Evolutionary conservation across 2,113 vertebrate species (phyloP).

Genomic region (Lampris incognitus): DNA sequence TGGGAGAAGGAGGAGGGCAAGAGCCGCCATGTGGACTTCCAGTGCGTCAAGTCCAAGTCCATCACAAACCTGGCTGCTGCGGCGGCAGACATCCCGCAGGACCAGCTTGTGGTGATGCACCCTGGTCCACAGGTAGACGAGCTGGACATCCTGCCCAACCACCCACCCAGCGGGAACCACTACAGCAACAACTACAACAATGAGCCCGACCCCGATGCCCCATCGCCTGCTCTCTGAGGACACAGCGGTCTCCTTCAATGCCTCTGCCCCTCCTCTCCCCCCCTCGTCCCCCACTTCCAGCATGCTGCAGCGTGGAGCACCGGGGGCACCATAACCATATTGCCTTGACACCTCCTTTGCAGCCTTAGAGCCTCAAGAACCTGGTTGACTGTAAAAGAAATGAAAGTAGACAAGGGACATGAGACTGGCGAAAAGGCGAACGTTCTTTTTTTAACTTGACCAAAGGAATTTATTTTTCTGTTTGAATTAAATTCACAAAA

Average conservation of each 20-base stretch:
- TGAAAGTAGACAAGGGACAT: slow-evolving; percentile 42
- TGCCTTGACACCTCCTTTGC: slow-evolving; percentile 86
- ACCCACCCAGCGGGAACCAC: slow-evolving; percentile 82
- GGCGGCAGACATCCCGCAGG: slow-evolving; percentile 96
- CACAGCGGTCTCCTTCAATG: slow-evolving; percentile 63
- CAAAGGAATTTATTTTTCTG: slow-evolving; percentile 84
- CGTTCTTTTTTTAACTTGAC: slow-evolving; percentile 80
- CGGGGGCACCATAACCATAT: slow-evolving; percentile 83
- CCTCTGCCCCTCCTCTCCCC: slow-evolving; percentile 67
- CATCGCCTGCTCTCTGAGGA: slow-evolving; percentile 88
- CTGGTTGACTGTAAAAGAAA: slow-evolving; percentile 71
- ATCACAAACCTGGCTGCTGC: slow-evolving; percentile 97
- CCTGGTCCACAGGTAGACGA: slow-evolving; percentile 97
- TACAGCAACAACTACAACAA: slow-evolving; percentile 87
- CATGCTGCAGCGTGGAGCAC: slow-evolving; percentile 84
- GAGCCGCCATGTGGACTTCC: slow-evolving; percentile 98
- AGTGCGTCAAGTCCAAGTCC: slow-evolving; percentile 98
- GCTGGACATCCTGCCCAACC: slow-evolving; percentile 94
- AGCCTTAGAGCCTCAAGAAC: slow-evolving; percentile 86
- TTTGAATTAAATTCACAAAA: slow-evolving; percentile 69
- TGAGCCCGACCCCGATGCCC: slow-evolving; percentile 91
- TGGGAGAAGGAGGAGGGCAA: slow-evolving; percentile 99
- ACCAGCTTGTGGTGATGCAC: slow-evolving; percentile 96
- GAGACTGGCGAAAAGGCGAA: slow-evolving; percentile 67
- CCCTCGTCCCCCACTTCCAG: slow-evolving; percentile 72